Conservation (phyloP, 2,797 vertebrate genomes). For the Cuniculus paca region DNA sequence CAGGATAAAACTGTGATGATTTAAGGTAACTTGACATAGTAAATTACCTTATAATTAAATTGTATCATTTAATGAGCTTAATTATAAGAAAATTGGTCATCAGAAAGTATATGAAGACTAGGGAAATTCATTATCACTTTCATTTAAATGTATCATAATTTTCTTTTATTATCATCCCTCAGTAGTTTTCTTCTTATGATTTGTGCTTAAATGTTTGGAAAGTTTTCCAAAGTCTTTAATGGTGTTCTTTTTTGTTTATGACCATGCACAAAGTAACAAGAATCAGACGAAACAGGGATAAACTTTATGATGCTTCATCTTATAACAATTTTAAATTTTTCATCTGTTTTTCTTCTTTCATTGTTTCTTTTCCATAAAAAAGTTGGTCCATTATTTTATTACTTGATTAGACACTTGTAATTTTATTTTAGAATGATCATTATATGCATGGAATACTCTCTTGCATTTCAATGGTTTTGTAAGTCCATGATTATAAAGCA, state of each 20-base stretch:
- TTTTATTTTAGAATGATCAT: constrained; percentile 9
- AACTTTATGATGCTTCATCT: neutral
- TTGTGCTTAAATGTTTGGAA: neutral
- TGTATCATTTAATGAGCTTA: constrained; percentile 30
- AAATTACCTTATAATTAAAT: constrained; percentile 26
- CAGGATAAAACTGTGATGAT: neutral
- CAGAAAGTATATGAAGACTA: neutral
- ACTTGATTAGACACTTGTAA: neutral
- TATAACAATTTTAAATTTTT: neutral
- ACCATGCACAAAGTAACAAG: neutral
- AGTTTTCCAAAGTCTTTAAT: neutral
- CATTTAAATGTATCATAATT: neutral
- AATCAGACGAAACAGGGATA: neutral
- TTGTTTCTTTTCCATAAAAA: neutral
- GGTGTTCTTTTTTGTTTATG: neutral
- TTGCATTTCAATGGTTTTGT: neutral
- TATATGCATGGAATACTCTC: neutral
- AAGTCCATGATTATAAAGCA: constrained; percentile 1
- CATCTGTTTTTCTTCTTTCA: neutral
- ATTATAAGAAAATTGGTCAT: constrained; percentile 19
- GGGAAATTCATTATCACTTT: neutral
- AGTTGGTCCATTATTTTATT: neutral
- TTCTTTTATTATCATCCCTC: neutral
- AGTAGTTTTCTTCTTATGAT: constrained; percentile 14
- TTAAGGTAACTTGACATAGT: constrained; percentile 34